phyloP scores from a whole-genome alignment of 2,888 invertebrate genomes.

The Diarsia brunnea region DNA sequence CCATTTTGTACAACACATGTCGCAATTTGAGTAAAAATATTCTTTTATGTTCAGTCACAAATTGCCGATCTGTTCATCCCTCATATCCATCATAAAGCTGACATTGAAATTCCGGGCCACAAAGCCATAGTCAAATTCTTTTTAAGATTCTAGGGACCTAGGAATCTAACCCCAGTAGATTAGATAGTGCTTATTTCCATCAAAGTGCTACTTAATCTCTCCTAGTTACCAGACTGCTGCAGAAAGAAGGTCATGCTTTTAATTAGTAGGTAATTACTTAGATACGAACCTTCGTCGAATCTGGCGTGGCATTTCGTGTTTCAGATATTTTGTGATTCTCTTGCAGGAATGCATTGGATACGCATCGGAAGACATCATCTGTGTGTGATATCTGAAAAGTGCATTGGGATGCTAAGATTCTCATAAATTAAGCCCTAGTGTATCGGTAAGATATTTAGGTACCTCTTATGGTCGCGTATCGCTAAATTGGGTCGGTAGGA shows the following conservation, averaged over 20 bases:
- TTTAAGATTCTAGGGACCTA: background rate
- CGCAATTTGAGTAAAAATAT: slow-evolving; percentile 1
- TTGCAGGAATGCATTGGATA: slow-evolving; percentile 87
- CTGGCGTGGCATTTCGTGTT: slow-evolving; percentile 85
- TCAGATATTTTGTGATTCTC: slow-evolving; percentile 85
- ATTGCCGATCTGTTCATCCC: background rate
- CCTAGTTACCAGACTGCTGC: background rate
- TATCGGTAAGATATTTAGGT: background rate
- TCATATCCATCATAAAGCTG: background rate
- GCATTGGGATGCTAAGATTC: background rate
- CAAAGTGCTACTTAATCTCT: background rate
- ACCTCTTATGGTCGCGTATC: background rate
- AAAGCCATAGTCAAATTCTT: no score
- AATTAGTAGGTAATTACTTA: background rate
- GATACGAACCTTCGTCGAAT: slow-evolving; percentile 81
- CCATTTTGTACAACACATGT: background rate
- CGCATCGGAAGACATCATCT: slow-evolving; percentile 84
- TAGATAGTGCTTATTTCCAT: background rate
- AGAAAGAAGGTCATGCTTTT: background rate
- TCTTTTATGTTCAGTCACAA: background rate
- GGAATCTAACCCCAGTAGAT: background rate
- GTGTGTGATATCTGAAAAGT: slow-evolving; percentile 77
- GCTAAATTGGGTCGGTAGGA: background rate
- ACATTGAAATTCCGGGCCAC: background rate
- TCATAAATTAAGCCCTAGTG: background rate